Percentiles rank a stretch among this genome's conserved stretches.
Conservation (phyloP, 2,113 vertebrate species). For the Neolamprologus ventralis region DNA sequence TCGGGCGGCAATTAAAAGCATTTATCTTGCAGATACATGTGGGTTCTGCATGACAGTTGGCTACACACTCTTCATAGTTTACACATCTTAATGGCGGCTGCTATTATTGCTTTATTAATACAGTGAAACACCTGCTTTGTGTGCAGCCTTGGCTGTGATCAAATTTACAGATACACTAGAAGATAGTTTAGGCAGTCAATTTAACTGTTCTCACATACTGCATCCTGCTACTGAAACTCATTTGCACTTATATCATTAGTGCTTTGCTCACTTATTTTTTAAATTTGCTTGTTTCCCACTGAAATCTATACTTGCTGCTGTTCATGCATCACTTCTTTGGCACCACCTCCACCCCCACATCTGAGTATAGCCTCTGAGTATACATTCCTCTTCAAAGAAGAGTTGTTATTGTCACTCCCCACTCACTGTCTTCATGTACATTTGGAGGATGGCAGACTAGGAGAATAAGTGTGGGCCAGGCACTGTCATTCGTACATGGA, state of each 20-base stretch:
- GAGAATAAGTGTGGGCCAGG: not conserved
- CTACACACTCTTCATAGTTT: not conserved
- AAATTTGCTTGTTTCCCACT: not conserved
- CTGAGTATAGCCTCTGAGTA: not conserved
- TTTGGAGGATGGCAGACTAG: not conserved
- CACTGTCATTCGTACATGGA: not conserved
- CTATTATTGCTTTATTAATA: not conserved
- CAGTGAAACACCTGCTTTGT: not conserved
- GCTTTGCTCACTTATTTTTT: not conserved
- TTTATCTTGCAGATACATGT: not conserved
- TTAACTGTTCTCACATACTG: not conserved
- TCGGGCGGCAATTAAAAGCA: not conserved
- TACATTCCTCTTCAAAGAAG: not conserved
- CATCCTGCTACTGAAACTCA: not conserved
- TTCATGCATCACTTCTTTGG: not conserved
- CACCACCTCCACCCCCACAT: not conserved
- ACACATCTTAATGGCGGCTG: not conserved
- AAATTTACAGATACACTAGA: not conserved
- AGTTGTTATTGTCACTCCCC: not conserved
- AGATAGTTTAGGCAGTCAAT: not conserved
- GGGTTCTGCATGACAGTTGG: not conserved
- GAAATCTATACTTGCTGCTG: not conserved
- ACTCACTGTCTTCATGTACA: not conserved
- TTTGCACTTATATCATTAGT: not conserved
- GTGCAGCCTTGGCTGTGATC: not conserved